Evolutionary conservation across 1,140 invertebrate species (phyloP), one percentile per base, ranked within the genome.

Genomic region (Archivesica marissinica): DNA sequence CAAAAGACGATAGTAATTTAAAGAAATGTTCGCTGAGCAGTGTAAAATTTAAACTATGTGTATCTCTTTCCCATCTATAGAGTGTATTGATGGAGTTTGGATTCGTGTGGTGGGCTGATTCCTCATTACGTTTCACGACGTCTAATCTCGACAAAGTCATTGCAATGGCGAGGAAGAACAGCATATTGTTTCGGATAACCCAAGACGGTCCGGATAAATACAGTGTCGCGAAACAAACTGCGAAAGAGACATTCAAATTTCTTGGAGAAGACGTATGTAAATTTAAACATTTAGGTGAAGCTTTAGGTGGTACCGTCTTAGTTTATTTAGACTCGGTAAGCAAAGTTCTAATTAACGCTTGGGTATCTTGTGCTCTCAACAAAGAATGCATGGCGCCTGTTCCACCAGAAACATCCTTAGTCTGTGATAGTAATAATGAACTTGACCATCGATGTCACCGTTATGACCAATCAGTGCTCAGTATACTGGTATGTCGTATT

Each of bases 21-120:
- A n/a, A n/a, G n/a, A n/a, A n/a, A n/a, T n/a, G n/a, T n/a, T n/a
- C n/a, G n/a, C n/a, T n/a, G n/a, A n/a, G n/a, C n/a, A n/a, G n/a
- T n/a, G n/a, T n/a, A n/a, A n/a, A n/a, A n/a, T n/a, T n/a, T n/a
- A n/a, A n/a, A n/a, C n/a, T n/a, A n/a, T n/a, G n/a, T n/a, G n/a
- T n/a, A n/a, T 9, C 23, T 47, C n/a, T n/a, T n/a, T n/a, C n/a
- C n/a, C n/a, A n/a, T n/a, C n/a, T n/a, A n/a, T n/a, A n/a, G n/a
- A n/a, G n/a, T n/a, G n/a, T n/a, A n/a, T 35, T 74, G 2, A 74
- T 74, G 70, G 70, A 74, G 39, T 74, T 74, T 50, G 70, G 70
- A 30, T 74, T 74, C 25, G 70, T 74, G 1, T 74, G 70, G 70
- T 74, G 70, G 70, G 9, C 50, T 15, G 70, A 74, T 30, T 47